Evolutionary conservation across 2,797 vertebrate genomes (phyloP).

Genomic region (Chromobotia macracanthus): DNA sequence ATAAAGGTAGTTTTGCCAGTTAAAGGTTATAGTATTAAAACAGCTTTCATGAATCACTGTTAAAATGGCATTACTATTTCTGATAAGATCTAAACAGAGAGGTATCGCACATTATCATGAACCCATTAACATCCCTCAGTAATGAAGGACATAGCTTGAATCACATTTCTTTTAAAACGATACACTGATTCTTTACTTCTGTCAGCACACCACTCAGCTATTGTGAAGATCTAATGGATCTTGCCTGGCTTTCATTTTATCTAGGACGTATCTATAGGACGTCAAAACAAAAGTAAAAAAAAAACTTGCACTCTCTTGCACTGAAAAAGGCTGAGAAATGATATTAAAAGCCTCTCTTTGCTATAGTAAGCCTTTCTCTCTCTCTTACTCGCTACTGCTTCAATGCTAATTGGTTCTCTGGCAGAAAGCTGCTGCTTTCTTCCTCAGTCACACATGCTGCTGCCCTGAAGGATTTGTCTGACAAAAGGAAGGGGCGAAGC

Average conservation of each 20-base stretch:
- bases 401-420: slow-evolving; percentile 69
- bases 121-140: slow-evolving; percentile 9
- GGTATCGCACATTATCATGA: neutral
- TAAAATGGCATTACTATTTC: slow-evolving; percentile 4
- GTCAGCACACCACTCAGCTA: slow-evolving; percentile 13
- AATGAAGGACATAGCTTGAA: slow-evolving; percentile 67
- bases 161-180: slow-evolving; percentile 55
- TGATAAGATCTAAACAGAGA: slow-evolving; percentile 20
- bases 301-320: slow-evolving; percentile 45
- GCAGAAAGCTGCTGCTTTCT: slow-evolving; percentile 71
- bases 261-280: no score
- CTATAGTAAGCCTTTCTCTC: slow-evolving; percentile 34
- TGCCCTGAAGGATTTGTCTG: slow-evolving; percentile 67
- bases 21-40: slow-evolving; percentile 5
- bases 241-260: slow-evolving; percentile 41
- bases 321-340: slow-evolving; percentile 54
- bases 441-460: slow-evolving; percentile 67
- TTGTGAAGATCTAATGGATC: slow-evolving; percentile 53
- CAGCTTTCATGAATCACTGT: neutral
- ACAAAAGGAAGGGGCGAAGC: slow-evolving; percentile 62
- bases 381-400: neutral
- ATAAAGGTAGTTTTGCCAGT: neutral
- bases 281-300: slow-evolving; percentile 38
- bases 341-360: slow-evolving; percentile 59
- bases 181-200: slow-evolving; percentile 13